Evolutionary conservation across 2,797 vertebrate genomes (phyloP).

Genomic region (Poecilia velifera): DNA sequence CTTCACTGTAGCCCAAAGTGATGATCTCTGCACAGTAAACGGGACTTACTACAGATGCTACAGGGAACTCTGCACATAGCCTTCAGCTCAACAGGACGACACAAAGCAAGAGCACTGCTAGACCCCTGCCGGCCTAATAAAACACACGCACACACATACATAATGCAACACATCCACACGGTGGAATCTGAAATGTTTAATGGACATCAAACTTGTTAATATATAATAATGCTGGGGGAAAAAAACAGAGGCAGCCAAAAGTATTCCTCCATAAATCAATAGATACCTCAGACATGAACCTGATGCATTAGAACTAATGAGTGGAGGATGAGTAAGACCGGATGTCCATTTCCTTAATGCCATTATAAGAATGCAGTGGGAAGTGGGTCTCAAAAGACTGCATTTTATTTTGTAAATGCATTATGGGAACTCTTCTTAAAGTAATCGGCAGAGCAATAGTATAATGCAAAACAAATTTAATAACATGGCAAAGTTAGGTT

Average conservation of each 20-base stretch:
- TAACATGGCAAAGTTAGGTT: constrained; percentile 3
- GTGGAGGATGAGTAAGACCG: constrained; percentile 9
- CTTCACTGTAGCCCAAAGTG: constrained; percentile 10
- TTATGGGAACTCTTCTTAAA: constrained; percentile 45
- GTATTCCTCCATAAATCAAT: constrained; percentile 28
- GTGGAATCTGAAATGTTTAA: constrained; percentile 1
- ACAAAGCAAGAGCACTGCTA: constrained; percentile 68
- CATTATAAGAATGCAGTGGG: constrained; percentile 32
- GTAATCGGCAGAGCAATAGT: neutral
- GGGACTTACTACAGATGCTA: constrained; percentile 85
- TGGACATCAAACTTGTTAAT: neutral
- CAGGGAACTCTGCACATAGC: constrained; percentile 81
- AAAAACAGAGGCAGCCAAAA: neutral
- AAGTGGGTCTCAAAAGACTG: constrained; percentile 15
- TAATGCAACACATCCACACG: constrained; percentile 21
- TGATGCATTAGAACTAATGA: constrained; percentile 27
- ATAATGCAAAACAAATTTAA: neutral
- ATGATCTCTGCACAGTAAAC: constrained; percentile 49
- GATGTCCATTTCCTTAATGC: constrained; percentile 26
- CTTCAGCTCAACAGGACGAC: constrained; percentile 70
- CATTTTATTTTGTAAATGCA: constrained; percentile 31
- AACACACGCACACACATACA: constrained; percentile 33
- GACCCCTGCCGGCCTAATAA: constrained; percentile 52
- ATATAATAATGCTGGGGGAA: neutral
- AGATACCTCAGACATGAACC: constrained; percentile 5